Base-by-base conservation (phyloP, 2,797 vertebrate genomes). In the Spondyliosoma cantharus region DNA sequence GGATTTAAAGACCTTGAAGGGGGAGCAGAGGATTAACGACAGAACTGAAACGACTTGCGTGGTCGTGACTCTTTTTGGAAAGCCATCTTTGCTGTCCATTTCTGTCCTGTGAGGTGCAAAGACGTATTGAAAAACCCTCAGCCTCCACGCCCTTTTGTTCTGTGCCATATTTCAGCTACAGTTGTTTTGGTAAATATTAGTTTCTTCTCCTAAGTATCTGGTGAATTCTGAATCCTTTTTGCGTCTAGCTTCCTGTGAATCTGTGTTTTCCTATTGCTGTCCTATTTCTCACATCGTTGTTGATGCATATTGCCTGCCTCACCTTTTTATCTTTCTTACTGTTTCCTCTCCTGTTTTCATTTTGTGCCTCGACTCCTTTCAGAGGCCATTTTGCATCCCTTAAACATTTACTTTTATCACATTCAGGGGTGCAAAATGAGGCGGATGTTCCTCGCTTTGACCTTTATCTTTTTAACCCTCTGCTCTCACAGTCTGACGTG, bases 161-260 rank as follows among this genome's bases (percentile, higher is more conserved):
- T 81, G 90, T 93, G 93, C 92, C 92, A 93, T 93, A 92, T 87
- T 87, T 89, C 75, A 85, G 68, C 78, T 67, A 64, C 73, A 74
- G 71, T 71, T 49, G 83, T 91, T 32, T 92, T 13, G 29, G 78
- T 92, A 87, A 87, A 79, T 81, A 79, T 89, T 71, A 67, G 72
- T 91, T 92, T 80, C 29, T 77, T 83, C 82, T 80, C 63, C 74
- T 76, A 72, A 83, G 68, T 90, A 86, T 82, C 85, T 88, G 88
- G 87, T 90, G 80, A 92, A 82, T 74, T 87, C 74, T 71, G 82
- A 89, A 82, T 92, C 86, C 78, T 91, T 82, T 79, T 90, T 88
- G 22, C 46, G 87, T 93, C 90, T 84, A 60, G 82, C 91, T 89
- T 92, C 85, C 67, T 83, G 90, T 93, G 83, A 89, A 83, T 90